Evolutionary conservation across 2,888 invertebrate species (phyloP), one percentile per base, ranked within the genome.

Genomic region (Stenurella melanura): DNA sequence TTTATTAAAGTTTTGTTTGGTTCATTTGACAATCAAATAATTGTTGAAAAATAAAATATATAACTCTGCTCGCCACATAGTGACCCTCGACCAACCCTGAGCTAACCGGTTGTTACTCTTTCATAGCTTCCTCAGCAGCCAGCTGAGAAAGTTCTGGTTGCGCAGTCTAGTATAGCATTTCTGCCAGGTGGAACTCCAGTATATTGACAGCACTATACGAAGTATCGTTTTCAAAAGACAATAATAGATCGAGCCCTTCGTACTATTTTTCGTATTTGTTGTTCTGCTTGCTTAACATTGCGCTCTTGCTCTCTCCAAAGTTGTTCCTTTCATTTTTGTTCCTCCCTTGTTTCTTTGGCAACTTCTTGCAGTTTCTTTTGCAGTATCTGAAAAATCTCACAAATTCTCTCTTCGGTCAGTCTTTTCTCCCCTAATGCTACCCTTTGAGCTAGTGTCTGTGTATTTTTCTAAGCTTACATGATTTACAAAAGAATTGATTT

Each of bases 91-190:
- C n/a, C n/a, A n/a, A n/a, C n/a, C n/a, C n/a, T n/a, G n/a, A n/a
- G n/a, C n/a, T n/a, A n/a, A n/a, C n/a, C n/a, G n/a, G n/a, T n/a
- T n/a, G n/a, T n/a, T n/a, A n/a, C n/a, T n/a, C n/a, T n/a, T n/a
- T n/a, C n/a, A n/a, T n/a, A n/a, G n/a, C n/a, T n/a, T n/a, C n/a
- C n/a, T n/a, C n/a, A n/a, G n/a, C n/a, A n/a, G n/a, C n/a, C n/a
- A n/a, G n/a, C n/a, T n/a, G n/a, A n/a, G n/a, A n/a, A n/a, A n/a
- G n/a, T n/a, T n/a, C n/a, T n/a, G n/a, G 58, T 58, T n/a, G n/a
- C n/a, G n/a, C 96, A 96, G 77, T 94, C 93, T 74, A 95, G 86
- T n/a, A 96, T 94, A 0, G 94, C 94, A 61, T 93, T 92, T 83
- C 93, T 91, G 83, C 91, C 93, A 0, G 93, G 92, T 0, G 96